Conservation (phyloP, 2,113 vertebrate species). For the Cichladusa arquata region DNA sequence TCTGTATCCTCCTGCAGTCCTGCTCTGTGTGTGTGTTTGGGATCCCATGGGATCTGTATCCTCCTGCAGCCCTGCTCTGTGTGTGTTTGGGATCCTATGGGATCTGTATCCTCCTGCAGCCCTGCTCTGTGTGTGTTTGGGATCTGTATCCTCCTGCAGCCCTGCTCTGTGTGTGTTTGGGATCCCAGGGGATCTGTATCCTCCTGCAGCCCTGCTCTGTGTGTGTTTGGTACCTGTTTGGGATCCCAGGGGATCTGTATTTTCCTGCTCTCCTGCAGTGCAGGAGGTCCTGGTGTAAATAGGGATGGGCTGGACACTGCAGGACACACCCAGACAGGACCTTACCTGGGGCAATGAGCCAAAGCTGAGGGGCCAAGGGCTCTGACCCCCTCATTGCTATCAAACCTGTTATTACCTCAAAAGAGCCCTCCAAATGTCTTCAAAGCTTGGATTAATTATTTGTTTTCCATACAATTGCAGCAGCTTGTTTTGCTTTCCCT, state of each 20-base stretch:
- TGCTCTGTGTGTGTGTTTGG: no score
- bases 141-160: no score
- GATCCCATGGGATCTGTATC: no score
- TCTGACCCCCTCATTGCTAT: background rate
- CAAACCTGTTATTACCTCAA: background rate
- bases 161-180: no score
- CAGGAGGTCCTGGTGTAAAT: background rate
- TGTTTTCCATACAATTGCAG: background rate
- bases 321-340: accelerated
- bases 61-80: no score
- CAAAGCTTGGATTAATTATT: background rate
- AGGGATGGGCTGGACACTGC: background rate
- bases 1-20: no score
- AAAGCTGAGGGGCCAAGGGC: background rate
- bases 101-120: no score
- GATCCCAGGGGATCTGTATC: no score
- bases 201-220: no score
- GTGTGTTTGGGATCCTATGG: no score
- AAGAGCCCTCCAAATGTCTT: background rate
- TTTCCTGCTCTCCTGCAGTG: background rate
- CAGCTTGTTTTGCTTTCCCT: background rate
- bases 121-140: no score
- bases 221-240: accelerated
- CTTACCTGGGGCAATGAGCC: background rate
- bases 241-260: no score